A percentile compares a stretch with the other conserved stretches of the same genome.
Evolutionary conservation across 2,797 vertebrate genomes (phyloP).

Genomic region (Melanotaenia boesemani): DNA sequence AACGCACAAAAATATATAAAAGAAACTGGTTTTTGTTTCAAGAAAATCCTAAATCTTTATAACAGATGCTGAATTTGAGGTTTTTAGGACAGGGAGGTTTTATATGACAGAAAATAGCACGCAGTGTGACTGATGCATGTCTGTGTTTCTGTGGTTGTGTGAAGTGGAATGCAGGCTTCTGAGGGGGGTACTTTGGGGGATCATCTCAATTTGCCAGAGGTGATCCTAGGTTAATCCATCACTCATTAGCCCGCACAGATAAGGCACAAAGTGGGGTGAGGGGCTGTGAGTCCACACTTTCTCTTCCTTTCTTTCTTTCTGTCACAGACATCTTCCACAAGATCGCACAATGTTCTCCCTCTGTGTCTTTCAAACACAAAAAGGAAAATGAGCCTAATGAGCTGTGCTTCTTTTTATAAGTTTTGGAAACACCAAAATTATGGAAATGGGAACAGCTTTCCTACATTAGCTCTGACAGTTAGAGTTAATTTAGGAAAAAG

Average conservation of each 20-base stretch:
- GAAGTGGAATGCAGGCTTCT: conserved; percentile 64
- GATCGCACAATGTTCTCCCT: conserved; percentile 1
- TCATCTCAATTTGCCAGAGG: conserved; percentile 79
- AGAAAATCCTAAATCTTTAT: not conserved
- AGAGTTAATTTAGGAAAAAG: too few species aligned
- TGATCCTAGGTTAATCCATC: conserved; percentile 81
- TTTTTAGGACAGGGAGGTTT: not conserved
- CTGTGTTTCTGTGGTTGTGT: conserved; percentile 40
- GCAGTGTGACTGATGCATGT: not conserved
- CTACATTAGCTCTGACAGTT: not conserved
- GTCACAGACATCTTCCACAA: conserved; percentile 7
- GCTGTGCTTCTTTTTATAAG: not conserved
- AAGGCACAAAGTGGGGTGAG: conserved; percentile 59
- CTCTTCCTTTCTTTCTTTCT: conserved; percentile 26
- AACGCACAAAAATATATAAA: too few species aligned
- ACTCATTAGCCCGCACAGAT: conserved; percentile 79
- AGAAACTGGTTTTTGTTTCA: not conserved
- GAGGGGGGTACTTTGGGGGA: conserved; percentile 50
- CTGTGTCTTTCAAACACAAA: conserved; percentile 1
- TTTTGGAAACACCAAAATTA: too few species aligned
- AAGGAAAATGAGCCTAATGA: conserved; percentile 15
- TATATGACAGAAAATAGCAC: not conserved
- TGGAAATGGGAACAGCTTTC: too few species aligned
- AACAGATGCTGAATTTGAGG: not conserved
- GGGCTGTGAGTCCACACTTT: conserved; percentile 47